Base-by-base conservation (phyloP, 1,140 invertebrate species). In the Aleiodes sp. region DNA sequence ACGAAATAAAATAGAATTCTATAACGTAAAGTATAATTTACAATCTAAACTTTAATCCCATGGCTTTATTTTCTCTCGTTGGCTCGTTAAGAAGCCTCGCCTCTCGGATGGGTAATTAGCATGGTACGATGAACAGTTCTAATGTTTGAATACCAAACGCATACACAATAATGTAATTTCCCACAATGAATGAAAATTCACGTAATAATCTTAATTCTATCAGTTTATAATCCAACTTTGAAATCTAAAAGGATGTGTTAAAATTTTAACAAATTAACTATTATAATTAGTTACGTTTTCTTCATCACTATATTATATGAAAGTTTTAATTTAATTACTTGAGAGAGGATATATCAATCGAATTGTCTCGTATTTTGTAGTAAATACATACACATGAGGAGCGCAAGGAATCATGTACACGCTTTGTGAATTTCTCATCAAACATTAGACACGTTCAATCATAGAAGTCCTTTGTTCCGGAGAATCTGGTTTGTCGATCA, bases 41-140 rank as follows among this genome's bases (percentile, higher is more conserved):
- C 46, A 52, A 52, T 24, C 21, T 52, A 52, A 24, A 16, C 19
- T 26, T 16, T 24, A 52, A 52, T 52, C 12, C 46, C 19, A 52
- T n/a, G n/a, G n/a, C 19, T 52, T 16, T 52, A 52, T 52, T 52
- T 52, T 52, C 46, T 52, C 46, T 21, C 46, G 26, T 12, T 21
- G 46, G 2, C 46, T 52, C 46, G 46, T 24, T 52, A 52, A 8
- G 26, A 52, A 9, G 46, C 46, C 14, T 21, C 46, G 12, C 21
- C 46, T 52, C n/a, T n/a, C n/a, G n/a, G n/a, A n/a, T n/a, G n/a
- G 46, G 46, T 52, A 52, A 52, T 52, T 52, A 52, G 46, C 46
- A 52, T 52, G 46, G 46, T 52, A 52, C 46, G 46, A 52, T 52
- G 46, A 16, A 10, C 46, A 52, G 26, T 1, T 1, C 46, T 24